Conservation (phyloP, 2,113 vertebrate species). For the Tricholaema leucomelas region DNA sequence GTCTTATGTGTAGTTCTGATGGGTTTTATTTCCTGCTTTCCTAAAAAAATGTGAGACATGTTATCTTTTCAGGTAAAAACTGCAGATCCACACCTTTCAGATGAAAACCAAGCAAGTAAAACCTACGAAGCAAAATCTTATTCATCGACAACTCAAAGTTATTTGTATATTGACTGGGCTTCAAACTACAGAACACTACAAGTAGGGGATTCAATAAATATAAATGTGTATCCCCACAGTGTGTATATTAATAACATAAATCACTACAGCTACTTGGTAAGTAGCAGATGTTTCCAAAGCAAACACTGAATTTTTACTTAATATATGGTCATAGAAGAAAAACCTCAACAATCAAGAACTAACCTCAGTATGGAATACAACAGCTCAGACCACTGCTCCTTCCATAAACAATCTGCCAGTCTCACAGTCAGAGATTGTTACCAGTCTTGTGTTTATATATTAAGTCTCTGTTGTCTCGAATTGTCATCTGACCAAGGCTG, state of each 20-base stretch:
- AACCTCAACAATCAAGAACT: not conserved
- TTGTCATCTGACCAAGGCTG: not conserved
- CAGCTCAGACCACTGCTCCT: not conserved
- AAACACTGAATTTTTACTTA: not conserved
- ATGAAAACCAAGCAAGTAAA: constrained; percentile 78
- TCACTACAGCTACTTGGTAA: constrained; percentile 89
- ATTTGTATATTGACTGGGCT: constrained; percentile 87
- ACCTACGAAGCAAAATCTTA: constrained; percentile 79
- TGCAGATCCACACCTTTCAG: constrained; percentile 68
- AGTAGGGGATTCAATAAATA: constrained; percentile 72
- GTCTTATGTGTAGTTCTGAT: not conserved
- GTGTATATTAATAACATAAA: constrained; percentile 76
- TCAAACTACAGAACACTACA: constrained; percentile 58
- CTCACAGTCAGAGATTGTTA: not conserved
- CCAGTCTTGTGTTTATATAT: not conserved
- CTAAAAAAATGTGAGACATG: not conserved
- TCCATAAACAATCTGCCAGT: not conserved
- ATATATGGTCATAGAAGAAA: not conserved
- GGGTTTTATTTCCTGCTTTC: not conserved
- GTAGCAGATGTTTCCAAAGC: not conserved
- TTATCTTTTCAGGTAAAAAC: constrained; percentile 80
- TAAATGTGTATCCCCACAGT: constrained; percentile 79
- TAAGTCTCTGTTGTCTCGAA: not conserved
- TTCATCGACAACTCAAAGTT: constrained; percentile 83
- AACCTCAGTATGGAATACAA: not conserved